These are phyloP conservation scores for Spodoptera littoralis DNA, from an alignment of 2,888 invertebrate species.

Conservation along the genomic window DNA sequence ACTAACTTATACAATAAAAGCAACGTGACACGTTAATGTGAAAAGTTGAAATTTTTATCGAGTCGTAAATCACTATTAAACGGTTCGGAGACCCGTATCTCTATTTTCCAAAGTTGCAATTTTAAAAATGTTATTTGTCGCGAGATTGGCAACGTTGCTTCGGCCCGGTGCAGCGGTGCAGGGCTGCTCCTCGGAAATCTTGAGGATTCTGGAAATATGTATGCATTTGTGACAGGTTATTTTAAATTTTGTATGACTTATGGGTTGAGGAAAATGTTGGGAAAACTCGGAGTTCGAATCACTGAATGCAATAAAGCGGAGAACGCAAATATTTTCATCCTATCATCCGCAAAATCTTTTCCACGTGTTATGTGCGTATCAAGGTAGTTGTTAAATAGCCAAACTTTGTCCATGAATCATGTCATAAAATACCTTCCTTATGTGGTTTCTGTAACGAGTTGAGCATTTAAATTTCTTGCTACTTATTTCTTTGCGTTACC, in stretches of 20 bases:
- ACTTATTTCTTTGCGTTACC: no score
- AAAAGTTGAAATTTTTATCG: slow-evolving; percentile 59
- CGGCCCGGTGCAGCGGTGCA: slow-evolving; percentile 17
- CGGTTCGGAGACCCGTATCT: slow-evolving; percentile 56
- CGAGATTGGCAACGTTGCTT: slow-evolving; percentile 49
- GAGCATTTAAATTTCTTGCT: no score
- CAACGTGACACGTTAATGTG: slow-evolving; percentile 51
- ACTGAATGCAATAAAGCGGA: no score
- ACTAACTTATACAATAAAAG: slow-evolving; percentile 54
- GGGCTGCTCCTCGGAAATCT: slow-evolving; percentile 42
- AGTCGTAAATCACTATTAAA: slow-evolving; percentile 59
- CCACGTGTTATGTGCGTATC: no score
- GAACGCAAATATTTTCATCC: no score
- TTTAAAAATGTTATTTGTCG: slow-evolving; percentile 64
- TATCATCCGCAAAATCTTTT: no score
- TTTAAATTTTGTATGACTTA: slow-evolving; percentile 32
- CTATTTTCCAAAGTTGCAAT: slow-evolving; percentile 61
- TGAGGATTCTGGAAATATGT: slow-evolving; percentile 25
- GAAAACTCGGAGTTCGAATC: neutral
- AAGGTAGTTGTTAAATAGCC: no score
- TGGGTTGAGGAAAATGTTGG: slow-evolving; percentile 7
- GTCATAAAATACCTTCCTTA: no score
- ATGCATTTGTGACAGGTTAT: slow-evolving; percentile 34
- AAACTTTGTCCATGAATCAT: no score
- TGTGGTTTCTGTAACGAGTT: no score